These are phyloP conservation scores for Oscheius sp. DNA, from an alignment of 2,888 invertebrate genomes.

Conservation along the genomic window DNA sequence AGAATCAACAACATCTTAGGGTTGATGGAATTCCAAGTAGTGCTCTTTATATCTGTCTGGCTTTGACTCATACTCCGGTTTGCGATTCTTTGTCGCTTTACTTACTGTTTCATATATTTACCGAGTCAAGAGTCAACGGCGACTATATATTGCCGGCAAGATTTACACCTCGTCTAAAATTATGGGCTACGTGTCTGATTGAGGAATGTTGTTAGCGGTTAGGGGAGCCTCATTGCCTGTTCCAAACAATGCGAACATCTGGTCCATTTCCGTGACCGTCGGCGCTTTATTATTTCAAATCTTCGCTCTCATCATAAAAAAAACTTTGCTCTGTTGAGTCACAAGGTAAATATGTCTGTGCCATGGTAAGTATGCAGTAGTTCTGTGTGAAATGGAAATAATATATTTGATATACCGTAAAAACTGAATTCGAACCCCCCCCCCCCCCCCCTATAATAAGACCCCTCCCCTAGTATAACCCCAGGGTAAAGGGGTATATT, in stretches of 20 bases:
- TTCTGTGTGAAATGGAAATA: too few relatives aligned
- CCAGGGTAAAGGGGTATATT: too few relatives aligned
- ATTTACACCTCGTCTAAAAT: not conserved
- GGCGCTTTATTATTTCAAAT: too few relatives aligned
- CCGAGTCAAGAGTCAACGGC: not conserved
- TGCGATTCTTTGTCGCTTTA: conserved; percentile 6
- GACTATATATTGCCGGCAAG: conserved; percentile 5
- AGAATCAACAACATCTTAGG: conserved; percentile 1
- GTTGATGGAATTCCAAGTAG: not conserved
- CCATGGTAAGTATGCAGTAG: too few relatives aligned
- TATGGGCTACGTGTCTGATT: conserved; percentile 21
- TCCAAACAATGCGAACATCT: conserved; percentile 31
- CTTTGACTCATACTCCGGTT: conserved; percentile 7
- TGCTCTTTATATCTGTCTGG: not conserved
- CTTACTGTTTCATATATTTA: conserved; percentile 31
- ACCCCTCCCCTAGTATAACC: too few relatives aligned
- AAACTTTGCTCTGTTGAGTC: too few relatives aligned
- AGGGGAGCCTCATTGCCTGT: conserved; percentile 5
- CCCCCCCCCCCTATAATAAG: too few relatives aligned
- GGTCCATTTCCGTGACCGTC: conserved; percentile 7
- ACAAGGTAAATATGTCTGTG: too few relatives aligned
- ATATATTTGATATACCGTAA: too few relatives aligned
- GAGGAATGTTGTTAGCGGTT: conserved; percentile 22
- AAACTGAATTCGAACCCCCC: too few relatives aligned
- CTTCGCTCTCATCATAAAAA: too few relatives aligned